Percentiles rank a stretch among this genome's conserved stretches.
Evolutionary conservation across 2,113 vertebrate species (phyloP).

Genomic region (Astatotilapia flaviijosephi): DNA sequence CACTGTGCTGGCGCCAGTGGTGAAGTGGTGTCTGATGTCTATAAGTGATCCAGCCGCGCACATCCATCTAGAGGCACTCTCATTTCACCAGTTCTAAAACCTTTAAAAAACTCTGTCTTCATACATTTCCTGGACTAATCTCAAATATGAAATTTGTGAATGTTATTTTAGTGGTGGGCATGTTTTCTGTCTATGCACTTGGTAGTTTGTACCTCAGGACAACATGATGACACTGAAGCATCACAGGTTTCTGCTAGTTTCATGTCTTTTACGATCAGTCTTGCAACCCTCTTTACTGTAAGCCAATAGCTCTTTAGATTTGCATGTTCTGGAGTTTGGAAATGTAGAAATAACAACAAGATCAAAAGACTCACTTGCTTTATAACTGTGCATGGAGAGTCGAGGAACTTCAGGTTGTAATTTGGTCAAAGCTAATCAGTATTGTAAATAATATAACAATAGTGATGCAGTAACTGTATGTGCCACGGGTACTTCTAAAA

Average conservation of each 20-base stretch:
- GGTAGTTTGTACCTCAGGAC: background rate
- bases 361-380: background rate
- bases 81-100: background rate
- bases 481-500: background rate
- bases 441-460: background rate
- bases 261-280: background rate
- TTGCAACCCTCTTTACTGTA: background rate
- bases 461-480: background rate
- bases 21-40: background rate
- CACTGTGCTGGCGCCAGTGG: background rate
- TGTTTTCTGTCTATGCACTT: background rate
- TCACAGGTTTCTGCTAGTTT: background rate
- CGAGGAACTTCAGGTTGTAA: rapidly evolving
- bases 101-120: background rate
- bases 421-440: background rate
- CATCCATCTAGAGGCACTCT: background rate
- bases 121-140: background rate
- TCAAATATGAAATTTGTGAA: background rate
- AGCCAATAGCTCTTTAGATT: background rate
- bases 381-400: background rate
- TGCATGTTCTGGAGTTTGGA: background rate
- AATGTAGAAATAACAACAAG: background rate
- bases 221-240: background rate
- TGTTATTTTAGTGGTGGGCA: background rate
- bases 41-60: background rate